Percentiles rank a stretch among this genome's conserved stretches.
Conservation (phyloP, 2,113 vertebrate genomes). For the Alligator mississippiensis region DNA sequence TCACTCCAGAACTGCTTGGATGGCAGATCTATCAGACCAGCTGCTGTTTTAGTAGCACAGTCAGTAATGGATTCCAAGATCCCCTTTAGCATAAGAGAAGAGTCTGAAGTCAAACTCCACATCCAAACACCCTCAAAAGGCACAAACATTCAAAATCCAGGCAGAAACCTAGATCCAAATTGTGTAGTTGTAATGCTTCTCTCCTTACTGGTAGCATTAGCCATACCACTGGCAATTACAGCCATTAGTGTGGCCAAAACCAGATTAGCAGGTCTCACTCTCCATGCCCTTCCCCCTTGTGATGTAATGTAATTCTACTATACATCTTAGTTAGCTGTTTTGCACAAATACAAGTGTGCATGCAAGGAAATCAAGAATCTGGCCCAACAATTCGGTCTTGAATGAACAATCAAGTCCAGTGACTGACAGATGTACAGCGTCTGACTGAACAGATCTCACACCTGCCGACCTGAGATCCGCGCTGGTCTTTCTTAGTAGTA, state of each 20-base stretch:
- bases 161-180: not conserved
- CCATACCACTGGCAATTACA: not conserved
- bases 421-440: not conserved
- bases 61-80: not conserved
- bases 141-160: not conserved
- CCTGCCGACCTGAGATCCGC: not conserved
- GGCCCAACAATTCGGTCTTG: not conserved
- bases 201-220: not conserved
- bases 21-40: not conserved
- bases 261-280: not conserved
- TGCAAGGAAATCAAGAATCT: not conserved
- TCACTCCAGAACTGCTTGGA: fast-evolving
- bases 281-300: not conserved
- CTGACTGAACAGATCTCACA: not conserved
- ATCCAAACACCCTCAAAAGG: not conserved
- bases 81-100: not conserved
- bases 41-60: not conserved
- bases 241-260: not conserved
- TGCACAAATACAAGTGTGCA: not conserved
- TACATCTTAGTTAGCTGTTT: not conserved
- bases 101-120: too few relatives aligned
- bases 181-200: not conserved
- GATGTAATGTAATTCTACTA: not conserved
- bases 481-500: not conserved
- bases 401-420: not conserved